Conservation (phyloP, 2,113 vertebrate species). For the Upupa epops region DNA sequence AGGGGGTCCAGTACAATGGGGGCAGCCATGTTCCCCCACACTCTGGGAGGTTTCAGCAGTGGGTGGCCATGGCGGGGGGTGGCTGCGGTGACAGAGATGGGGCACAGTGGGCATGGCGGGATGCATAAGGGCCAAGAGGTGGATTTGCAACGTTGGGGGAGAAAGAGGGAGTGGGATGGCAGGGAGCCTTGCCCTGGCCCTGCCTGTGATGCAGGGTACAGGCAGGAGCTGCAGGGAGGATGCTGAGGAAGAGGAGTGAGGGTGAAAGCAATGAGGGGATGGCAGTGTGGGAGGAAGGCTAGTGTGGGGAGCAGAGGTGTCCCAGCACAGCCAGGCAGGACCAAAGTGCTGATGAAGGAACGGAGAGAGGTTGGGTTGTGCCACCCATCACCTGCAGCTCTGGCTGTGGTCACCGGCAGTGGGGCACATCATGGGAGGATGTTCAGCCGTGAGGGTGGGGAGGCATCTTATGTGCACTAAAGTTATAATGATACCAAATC, state of each 20-base stretch:
- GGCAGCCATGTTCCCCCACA: background rate
- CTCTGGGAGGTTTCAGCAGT: rapidly evolving
- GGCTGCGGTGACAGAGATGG: background rate
- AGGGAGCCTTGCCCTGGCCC: background rate
- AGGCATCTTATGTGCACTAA: conserved; percentile 62
- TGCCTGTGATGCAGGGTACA: rapidly evolving
- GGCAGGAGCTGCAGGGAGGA: background rate
- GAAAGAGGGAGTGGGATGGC: background rate
- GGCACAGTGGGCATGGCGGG: background rate
- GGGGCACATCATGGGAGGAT: background rate
- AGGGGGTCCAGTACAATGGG: background rate
- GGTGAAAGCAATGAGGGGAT: background rate
- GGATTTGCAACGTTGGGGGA: background rate
- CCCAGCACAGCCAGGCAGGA: background rate
- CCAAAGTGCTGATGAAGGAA: background rate
- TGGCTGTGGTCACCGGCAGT: background rate
- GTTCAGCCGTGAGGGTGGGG: background rate
- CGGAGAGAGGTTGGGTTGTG: background rate
- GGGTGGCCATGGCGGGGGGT: background rate
- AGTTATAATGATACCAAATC: conserved; percentile 68
- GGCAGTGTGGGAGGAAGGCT: background rate
- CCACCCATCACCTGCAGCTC: background rate
- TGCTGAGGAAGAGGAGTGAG: background rate
- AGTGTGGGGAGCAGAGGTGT: background rate
- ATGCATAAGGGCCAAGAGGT: background rate